Percentiles rank a stretch among this genome's conserved stretches.
phyloP scores from a whole-genome alignment of 2,113 vertebrate genomes.

The Phainopepla nitens region DNA sequence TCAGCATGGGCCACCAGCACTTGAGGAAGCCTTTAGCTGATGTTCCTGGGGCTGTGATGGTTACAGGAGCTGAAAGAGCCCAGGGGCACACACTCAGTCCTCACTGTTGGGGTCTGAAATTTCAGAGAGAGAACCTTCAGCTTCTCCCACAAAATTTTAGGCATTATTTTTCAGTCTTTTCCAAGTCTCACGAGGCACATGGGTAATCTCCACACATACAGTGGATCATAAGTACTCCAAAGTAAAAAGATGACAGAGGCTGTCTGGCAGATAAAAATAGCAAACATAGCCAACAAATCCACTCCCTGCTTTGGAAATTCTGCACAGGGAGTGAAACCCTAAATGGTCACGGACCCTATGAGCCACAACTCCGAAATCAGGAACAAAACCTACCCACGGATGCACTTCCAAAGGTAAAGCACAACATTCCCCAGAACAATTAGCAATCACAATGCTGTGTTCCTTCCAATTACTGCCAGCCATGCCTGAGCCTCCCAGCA shows the following conservation, averaged over 20 bases:
- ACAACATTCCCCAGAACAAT: not conserved
- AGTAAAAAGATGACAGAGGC: not conserved
- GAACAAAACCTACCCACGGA: not conserved
- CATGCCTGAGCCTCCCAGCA: slow-evolving; percentile 1
- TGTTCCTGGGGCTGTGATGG: not conserved
- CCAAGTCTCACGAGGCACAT: not conserved
- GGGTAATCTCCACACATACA: not conserved
- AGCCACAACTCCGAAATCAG: not conserved
- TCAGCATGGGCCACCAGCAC: not conserved
- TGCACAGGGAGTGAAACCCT: not conserved
- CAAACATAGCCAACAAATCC: not conserved
- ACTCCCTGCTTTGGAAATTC: not conserved
- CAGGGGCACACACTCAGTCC: fast-evolving
- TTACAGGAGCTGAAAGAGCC: not conserved
- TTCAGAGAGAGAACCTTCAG: not conserved
- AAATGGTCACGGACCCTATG: not conserved
- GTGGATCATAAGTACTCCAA: not conserved
- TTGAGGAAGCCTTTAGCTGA: not conserved
- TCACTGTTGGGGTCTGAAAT: not conserved
- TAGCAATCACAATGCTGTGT: not conserved
- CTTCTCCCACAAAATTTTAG: not conserved
- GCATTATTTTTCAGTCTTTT: not conserved
- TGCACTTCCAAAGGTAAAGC: not conserved
- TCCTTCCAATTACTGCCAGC: not conserved
- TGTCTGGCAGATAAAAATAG: not conserved